A percentile compares a stretch with the other conserved stretches of the same genome.
Conservation (phyloP, 1,140 invertebrate species). For the Dendroctonus valens region DNA sequence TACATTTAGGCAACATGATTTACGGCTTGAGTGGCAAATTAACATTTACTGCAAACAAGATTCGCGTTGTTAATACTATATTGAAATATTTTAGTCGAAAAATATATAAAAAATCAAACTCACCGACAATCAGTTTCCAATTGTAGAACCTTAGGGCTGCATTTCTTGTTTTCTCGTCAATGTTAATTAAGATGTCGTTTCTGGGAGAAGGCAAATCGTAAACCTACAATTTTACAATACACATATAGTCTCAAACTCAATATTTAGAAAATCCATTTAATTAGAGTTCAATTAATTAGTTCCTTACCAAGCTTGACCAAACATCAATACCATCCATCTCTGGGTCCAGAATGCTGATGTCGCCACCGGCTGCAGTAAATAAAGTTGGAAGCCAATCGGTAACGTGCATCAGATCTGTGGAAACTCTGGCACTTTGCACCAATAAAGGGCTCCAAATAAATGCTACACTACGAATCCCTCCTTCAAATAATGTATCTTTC, state of each 20-base stretch:
- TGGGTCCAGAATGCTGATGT: constrained; percentile 45
- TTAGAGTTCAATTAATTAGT: not conserved
- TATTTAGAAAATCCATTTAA: constrained; percentile 1
- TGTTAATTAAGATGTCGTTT: constrained; percentile 52
- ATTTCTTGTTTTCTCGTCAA: constrained; percentile 52
- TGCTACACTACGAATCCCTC: constrained; percentile 62
- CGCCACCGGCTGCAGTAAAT: constrained; percentile 56
- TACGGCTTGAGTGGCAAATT: no score
- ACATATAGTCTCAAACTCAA: not conserved
- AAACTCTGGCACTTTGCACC: constrained; percentile 54
- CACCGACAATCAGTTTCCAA: constrained; percentile 55
- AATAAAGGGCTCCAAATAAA: constrained; percentile 59
- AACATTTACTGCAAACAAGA: no score
- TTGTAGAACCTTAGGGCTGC: constrained; percentile 50
- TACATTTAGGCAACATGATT: no score
- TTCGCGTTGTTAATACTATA: no score
- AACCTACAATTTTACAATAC: constrained; percentile 18
- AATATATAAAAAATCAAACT: constrained; percentile 24
- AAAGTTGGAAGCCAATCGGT: constrained; percentile 71
- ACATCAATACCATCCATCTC: constrained; percentile 55
- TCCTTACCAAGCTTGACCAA: constrained; percentile 50
- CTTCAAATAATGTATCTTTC: constrained; percentile 60
- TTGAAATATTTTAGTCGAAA: no score
- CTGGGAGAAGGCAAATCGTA: constrained; percentile 52
- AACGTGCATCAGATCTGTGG: constrained; percentile 64